These are phyloP conservation scores for Liparis tanakae DNA, from an alignment of 2,797 vertebrate species.

Conservation along the genomic window DNA sequence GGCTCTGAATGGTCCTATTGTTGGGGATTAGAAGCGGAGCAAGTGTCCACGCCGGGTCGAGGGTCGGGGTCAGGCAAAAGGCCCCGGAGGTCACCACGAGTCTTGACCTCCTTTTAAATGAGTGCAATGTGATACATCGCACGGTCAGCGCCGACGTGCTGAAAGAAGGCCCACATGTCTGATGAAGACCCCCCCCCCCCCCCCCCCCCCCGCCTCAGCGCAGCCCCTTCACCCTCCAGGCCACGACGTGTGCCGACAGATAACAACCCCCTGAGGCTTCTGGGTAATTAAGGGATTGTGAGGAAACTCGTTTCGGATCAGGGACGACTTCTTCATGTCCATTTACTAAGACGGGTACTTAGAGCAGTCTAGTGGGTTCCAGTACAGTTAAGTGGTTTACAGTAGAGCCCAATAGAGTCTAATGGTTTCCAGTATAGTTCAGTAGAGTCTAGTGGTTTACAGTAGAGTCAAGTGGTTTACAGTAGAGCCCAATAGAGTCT, in stretches of 20 bases:
- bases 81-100: constrained; percentile 64
- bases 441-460: no score
- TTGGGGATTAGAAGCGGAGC: constrained; percentile 72
- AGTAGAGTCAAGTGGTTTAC: no score
- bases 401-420: no score
- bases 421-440: no score
- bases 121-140: constrained; percentile 78
- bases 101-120: constrained; percentile 80
- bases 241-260: constrained; percentile 52
- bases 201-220: neutral
- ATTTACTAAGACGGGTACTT: constrained; percentile 15
- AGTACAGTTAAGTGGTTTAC: no score
- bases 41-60: constrained; percentile 76
- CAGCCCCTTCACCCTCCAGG: constrained; percentile 9
- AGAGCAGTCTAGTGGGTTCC: no score
- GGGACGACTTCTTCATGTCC: constrained; percentile 14
- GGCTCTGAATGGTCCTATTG: constrained; percentile 76
- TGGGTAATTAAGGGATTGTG: constrained; percentile 59
- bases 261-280: constrained; percentile 55
- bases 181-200: constrained; percentile 53
- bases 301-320: constrained; percentile 27
- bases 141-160: constrained; percentile 77
- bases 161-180: constrained; percentile 74
- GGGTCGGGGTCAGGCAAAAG: constrained; percentile 72
- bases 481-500: no score